Base-by-base conservation (phyloP, 2,888 invertebrate genomes). In the Zootermopsis nevadensis region DNA sequence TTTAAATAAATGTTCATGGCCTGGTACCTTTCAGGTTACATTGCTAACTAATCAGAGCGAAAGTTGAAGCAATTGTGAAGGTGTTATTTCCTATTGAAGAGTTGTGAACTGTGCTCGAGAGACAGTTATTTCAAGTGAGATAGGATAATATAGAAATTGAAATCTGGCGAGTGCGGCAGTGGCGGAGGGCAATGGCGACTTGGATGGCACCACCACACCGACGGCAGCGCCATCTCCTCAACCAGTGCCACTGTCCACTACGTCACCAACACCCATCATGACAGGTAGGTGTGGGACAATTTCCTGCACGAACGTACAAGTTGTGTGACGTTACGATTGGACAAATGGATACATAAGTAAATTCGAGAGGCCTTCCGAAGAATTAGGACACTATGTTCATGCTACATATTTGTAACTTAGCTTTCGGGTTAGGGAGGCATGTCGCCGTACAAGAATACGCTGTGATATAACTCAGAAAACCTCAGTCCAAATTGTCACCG, bases 241-340 rank as follows among this genome's bases (percentile, higher is more conserved):
- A 24, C 33, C 80, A 31, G 22, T 72, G 81, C 81, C 81, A 30
- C 69, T 81, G 30, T 81, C 81, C 48, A 81, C 72, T 35, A 81
- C 81, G 72, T 81, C 81, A 48, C 72, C 82, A 30, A 53, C 72
- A n/a, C 53, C 82, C 55, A 48, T 82, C 74, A 82, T 82, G 82
- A 82, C 82, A 82, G 82, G 82, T 82, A 82, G 60, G 60, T 60
- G 60, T 19, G 48, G 3, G 0, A 19, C 19, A 3, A 48, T 3
- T n/a, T n/a, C n/a, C n/a, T n/a, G n/a, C n/a, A n/a, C n/a, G n/a
- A n/a, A n/a, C n/a, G n/a, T n/a, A n/a, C n/a, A n/a, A n/a, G n/a
- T n/a, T n/a, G n/a, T n/a, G n/a, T n/a, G n/a, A n/a, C n/a, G n/a
- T n/a, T n/a, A n/a, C n/a, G n/a, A n/a, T n/a, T n/a, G n/a, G n/a